Evolutionary conservation across 2,113 vertebrate genomes (phyloP), one percentile per base, ranked within the genome.

Genomic region (Callipepla californica): DNA sequence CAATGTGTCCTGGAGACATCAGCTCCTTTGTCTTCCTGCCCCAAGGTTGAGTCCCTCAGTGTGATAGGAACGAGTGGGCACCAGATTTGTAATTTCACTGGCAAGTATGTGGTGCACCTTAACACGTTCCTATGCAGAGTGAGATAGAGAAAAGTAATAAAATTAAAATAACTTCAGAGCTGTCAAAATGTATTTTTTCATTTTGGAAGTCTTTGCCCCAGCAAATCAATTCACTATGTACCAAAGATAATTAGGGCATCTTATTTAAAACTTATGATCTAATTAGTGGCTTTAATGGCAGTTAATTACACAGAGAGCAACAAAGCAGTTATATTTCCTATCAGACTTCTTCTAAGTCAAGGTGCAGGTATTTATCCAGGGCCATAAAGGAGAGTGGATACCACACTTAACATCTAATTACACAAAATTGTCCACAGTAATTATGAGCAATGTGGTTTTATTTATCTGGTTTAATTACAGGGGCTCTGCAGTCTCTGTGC

Each of bases 241-340:
- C 96, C 96, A 95, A 97, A 97, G 97, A 97, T 98, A 98, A 98
- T 98, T 97, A 98, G 97, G 96, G 94, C 95, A 97, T 97, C 97
- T 98, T 98, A 97, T 97, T 98, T 98, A 98, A 98, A 98, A 98
- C 96, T 97, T 98, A 98, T 7, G 97, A 97, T 97, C 97, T 98
- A 98, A 98, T 98, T 97, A 98, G 96, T 94, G 92, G 80, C 87
- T 97, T 97, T 98, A 98, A 97, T 97, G 96, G 96, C 95, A 97
- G 96, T 97, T 98, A 98, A 98, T 98, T 98, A 98, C 93, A 96
- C 58, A 95, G 97, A 98, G 97, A 98, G 97, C 96, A 98, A 97
- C 97, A 98, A 97, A 98, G 97, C 97, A 95, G 96, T 96, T 97
- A 92, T 93, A 97, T 97, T 97, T 97, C 92, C 94, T 96, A 96